Evolutionary conservation across 2,888 invertebrate species (phyloP).

Genomic region (Pedicia rivosa): DNA sequence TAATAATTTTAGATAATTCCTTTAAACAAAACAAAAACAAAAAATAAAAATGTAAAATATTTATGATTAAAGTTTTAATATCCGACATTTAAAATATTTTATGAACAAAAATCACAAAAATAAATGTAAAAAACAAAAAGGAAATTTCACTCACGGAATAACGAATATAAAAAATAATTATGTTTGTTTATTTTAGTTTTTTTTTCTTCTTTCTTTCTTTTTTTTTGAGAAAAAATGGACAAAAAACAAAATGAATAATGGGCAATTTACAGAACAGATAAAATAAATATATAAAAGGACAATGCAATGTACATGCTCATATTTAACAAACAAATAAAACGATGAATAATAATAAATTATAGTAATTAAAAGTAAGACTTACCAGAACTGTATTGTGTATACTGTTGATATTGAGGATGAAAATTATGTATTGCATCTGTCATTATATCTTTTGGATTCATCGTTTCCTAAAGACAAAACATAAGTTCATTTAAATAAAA

Average conservation of each 20-base stretch:
- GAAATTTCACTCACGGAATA: background rate
- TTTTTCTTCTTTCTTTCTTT: too few relatives aligned
- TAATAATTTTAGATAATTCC: constrained; percentile 20
- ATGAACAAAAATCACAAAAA: constrained; percentile 6
- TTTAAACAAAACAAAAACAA: constrained; percentile 20
- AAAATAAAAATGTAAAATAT: constrained; percentile 20
- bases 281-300: too few relatives aligned
- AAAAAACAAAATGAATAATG: constrained; percentile 8
- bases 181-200: too few relatives aligned
- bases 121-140: background rate
- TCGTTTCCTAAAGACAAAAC: constrained; percentile 58
- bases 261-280: too few relatives aligned
- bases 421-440: constrained; percentile 99
- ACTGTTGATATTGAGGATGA: constrained; percentile 99
- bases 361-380: constrained; percentile 26
- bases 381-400: constrained; percentile 94
- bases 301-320: too few relatives aligned
- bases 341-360: too few relatives aligned
- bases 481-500: too few relatives aligned
- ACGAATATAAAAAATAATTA: too few relatives aligned
- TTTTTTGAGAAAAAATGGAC: background rate
- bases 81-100: constrained; percentile 7
- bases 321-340: too few relatives aligned
- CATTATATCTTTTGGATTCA: constrained; percentile 99
- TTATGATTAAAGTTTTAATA: constrained; percentile 4